Conservation (phyloP, 2,888 invertebrate species). For the Rhamnusium bicolor region DNA sequence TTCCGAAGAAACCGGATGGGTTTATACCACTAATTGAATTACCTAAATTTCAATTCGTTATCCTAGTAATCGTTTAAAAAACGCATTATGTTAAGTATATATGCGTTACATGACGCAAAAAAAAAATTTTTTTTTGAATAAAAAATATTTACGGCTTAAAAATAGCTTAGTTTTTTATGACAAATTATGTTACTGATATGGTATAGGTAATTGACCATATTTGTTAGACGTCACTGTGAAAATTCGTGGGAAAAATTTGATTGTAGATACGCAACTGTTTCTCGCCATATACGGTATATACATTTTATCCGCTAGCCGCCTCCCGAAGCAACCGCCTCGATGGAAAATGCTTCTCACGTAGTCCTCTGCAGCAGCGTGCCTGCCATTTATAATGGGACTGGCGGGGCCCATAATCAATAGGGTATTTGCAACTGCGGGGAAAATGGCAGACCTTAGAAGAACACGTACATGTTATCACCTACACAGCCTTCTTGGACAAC, state of each 20-base stretch:
- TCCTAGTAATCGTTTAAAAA: too few relatives aligned
- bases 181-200: too few relatives aligned
- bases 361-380: constrained; percentile 70
- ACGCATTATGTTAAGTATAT: too few relatives aligned
- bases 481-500: constrained; percentile 57
- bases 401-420: constrained; percentile 73
- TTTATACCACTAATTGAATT: too few relatives aligned
- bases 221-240: constrained; percentile 12
- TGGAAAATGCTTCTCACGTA: constrained; percentile 71
- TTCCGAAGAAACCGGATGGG: too few relatives aligned
- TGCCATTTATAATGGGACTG: constrained; percentile 72
- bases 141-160: background rate
- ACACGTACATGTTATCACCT: constrained; percentile 69
- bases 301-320: constrained; percentile 64
- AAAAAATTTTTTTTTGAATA: too few relatives aligned
- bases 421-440: constrained; percentile 73
- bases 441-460: constrained; percentile 68
- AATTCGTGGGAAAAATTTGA: constrained; percentile 32
- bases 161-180: too few relatives aligned
- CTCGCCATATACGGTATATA: constrained; percentile 49
- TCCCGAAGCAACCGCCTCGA: constrained; percentile 56
- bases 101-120: too few relatives aligned
- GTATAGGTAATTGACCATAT: background rate
- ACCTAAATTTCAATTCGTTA: too few relatives aligned
- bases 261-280: constrained; percentile 26